Evolutionary conservation across 2,797 vertebrate species (phyloP).

Genomic region (Mallotus villosus): DNA sequence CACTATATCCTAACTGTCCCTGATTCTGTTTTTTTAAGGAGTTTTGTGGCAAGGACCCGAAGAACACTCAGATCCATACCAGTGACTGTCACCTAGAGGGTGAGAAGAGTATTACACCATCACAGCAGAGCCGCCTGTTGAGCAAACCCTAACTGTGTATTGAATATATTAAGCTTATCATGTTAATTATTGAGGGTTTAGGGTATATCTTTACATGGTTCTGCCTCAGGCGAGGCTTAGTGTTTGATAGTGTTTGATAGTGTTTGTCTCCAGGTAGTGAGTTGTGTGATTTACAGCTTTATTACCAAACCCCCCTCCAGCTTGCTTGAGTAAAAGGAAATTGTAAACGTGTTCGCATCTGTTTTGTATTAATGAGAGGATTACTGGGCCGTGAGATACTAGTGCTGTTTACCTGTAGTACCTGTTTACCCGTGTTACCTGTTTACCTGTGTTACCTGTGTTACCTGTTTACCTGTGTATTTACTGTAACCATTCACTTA

Average conservation of each 20-base stretch:
- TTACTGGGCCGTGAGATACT: neutral
- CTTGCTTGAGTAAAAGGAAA: slow-evolving; percentile 7
- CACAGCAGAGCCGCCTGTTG: no score
- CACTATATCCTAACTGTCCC: neutral
- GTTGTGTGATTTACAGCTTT: no score
- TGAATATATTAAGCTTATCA: neutral
- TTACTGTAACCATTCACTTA: slow-evolving; percentile 5
- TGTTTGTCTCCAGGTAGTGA: neutral
- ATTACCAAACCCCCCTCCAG: neutral
- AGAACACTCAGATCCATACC: slow-evolving; percentile 23
- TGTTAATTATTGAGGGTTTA: neutral
- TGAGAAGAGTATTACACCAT: slow-evolving; percentile 34
- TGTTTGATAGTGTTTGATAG: neutral
- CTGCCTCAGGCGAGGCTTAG: neutral
- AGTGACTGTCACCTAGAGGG: slow-evolving; percentile 44
- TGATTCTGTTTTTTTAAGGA: slow-evolving; percentile 41
- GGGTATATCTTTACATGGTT: no score
- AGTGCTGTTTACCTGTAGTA: slow-evolving; percentile 11
- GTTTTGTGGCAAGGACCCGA: slow-evolving; percentile 41
- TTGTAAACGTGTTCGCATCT: slow-evolving; percentile 16
- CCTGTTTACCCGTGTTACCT: no score
- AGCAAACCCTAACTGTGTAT: neutral
- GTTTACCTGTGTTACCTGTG: no score
- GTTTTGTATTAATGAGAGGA: slow-evolving; percentile 24
- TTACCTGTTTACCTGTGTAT: slow-evolving; percentile 10